Base-by-base conservation (phyloP, 2,888 invertebrate species). In the Agrotis ipsilon region DNA sequence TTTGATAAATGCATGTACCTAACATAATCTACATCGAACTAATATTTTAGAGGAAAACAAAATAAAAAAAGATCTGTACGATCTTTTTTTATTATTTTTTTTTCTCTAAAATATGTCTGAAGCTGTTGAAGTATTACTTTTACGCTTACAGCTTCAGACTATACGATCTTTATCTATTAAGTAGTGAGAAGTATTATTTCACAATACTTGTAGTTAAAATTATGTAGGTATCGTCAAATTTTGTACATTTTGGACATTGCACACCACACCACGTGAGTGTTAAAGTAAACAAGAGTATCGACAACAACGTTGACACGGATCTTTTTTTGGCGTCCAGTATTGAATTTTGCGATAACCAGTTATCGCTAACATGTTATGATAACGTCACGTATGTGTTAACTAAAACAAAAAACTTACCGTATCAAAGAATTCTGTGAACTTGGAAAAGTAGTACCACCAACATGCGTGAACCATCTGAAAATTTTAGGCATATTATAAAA, bases 401-500 rank as follows among this genome's bases (percentile, higher is more conserved):
- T 39, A 27, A 62, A 67, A 63, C 57, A 45, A 54, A n/a, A 39
- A 64, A 97, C 98, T 98, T 95, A 99, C 99, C 95, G 99, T 99
- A 95, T 99, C 99, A 94, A 99, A 97, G 93, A 99, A 98, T 95
- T 99, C 99, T 86, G 99, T 98, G 96, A 99, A 99, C 94, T 99
- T 99, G 68, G 99, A 99, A 93, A 99, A 98, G 94, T 98, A 99
- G 95, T 99, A 99, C 98, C 98, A 98, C 99, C 99, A 99, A 92
- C 98, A 98, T 52, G 98, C 98, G 92, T 98, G 97, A 71, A 98
- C 98, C 98, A 99, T 99, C 99, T 99, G 97, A 87, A 97, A 97
- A 89, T 73, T 75, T 1, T 49, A 72, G 14, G 60, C 11, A 49
- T 51, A 52, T 52, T 62, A 68, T 68, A 9, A 46, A 45, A 62